A percentile compares a stretch with the other conserved stretches of the same genome.
Conservation (phyloP, 2,113 vertebrate genomes). For the Prunella himalayana region DNA sequence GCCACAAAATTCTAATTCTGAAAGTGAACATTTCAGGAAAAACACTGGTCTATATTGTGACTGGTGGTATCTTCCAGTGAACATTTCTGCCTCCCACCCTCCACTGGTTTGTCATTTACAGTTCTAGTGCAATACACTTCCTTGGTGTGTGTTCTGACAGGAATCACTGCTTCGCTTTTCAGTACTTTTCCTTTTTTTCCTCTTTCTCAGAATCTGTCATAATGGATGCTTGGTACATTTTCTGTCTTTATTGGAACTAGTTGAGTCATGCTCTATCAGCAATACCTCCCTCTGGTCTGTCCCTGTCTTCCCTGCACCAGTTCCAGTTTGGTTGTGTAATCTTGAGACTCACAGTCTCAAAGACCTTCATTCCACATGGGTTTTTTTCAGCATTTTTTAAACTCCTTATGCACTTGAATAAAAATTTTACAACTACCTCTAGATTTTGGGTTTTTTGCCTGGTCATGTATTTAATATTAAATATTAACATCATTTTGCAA, state of each 20-base stretch:
- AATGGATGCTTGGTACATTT: not conserved
- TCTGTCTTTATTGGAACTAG: not conserved
- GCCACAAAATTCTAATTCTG: not conserved
- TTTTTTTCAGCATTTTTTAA: not conserved
- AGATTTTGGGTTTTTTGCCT: accelerated
- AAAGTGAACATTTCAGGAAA: not conserved
- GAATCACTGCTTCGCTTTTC: not conserved
- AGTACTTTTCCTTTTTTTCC: not conserved
- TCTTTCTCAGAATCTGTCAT: not conserved
- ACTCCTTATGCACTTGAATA: not conserved
- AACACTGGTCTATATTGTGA: not conserved
- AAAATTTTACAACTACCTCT: not conserved
- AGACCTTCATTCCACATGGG: not conserved
- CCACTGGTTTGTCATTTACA: not conserved
- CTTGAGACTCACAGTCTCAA: not conserved
- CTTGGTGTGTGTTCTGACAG: not conserved
- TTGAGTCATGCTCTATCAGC: not conserved
- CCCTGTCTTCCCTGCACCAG: not conserved
- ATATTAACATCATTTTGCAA: not conserved
- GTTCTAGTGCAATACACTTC: not conserved
- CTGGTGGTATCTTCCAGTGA: not conserved
- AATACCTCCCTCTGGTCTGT: not conserved
- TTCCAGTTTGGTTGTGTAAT: not conserved
- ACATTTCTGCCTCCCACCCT: not conserved
- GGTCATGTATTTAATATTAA: not conserved